phyloP scores from a whole-genome alignment of 2,113 vertebrate genomes.

The Pionites leucogaster region DNA sequence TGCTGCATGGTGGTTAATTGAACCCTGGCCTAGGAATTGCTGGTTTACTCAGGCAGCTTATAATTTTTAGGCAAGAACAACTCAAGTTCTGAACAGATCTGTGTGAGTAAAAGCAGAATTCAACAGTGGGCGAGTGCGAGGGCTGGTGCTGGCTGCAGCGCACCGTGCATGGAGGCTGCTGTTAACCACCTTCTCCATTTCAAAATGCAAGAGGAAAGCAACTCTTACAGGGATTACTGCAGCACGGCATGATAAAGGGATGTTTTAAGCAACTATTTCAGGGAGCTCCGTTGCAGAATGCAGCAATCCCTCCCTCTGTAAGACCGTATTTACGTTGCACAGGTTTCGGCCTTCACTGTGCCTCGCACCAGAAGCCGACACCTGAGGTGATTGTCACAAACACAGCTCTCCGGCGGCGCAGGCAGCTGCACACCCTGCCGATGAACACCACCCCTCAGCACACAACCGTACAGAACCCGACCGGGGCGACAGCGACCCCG shows the following conservation, averaged over 20 bases:
- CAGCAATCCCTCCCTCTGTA: too few relatives aligned
- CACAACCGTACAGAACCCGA: too few relatives aligned
- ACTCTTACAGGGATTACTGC: background rate
- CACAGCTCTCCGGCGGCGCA: accelerated
- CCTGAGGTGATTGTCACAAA: accelerated
- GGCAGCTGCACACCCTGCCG: background rate
- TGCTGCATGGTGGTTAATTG: background rate
- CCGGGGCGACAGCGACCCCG: accelerated
- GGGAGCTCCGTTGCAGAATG: background rate
- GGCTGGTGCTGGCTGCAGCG: accelerated
- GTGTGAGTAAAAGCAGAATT: background rate
- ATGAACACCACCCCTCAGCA: accelerated
- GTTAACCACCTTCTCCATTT: background rate
- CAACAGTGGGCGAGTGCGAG: accelerated
- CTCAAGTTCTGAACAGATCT: background rate
- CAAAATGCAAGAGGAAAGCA: background rate
- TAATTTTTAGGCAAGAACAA: background rate
- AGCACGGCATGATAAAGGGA: accelerated
- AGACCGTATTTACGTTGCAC: background rate
- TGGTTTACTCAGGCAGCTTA: background rate
- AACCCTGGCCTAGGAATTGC: background rate
- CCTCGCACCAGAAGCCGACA: background rate
- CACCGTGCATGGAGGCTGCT: too few relatives aligned
- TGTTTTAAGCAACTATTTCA: background rate
- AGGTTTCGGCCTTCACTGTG: background rate